phyloP scores from a whole-genome alignment of 2,113 vertebrate species.

The Datnioides undecimradiatus region DNA sequence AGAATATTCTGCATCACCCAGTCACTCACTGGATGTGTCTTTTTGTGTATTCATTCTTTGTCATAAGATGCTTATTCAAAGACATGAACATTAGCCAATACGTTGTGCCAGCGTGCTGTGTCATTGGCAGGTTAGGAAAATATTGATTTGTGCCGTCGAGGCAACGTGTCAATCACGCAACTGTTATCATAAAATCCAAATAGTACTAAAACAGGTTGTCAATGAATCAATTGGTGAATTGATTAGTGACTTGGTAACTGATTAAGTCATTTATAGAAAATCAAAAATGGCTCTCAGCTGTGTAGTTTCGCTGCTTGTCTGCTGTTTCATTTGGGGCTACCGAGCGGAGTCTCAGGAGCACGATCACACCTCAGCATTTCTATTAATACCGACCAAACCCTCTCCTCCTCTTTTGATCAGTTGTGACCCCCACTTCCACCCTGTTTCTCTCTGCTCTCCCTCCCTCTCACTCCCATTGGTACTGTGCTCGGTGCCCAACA shows the following conservation, averaged over 20 bases:
- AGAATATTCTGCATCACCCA: background rate
- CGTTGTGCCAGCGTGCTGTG: conserved; percentile 1
- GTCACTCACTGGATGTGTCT: background rate
- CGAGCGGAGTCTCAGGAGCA: no score
- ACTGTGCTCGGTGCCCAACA: no score
- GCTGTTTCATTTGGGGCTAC: no score
- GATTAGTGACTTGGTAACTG: background rate
- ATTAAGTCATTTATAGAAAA: background rate
- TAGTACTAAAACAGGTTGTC: background rate
- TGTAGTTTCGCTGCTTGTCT: no score
- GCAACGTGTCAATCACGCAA: conserved; percentile 23
- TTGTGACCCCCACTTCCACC: no score
- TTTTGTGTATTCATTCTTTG: background rate
- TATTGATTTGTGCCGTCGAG: conserved; percentile 4
- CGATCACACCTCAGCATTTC: no score
- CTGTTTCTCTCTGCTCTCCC: no score
- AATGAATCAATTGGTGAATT: background rate
- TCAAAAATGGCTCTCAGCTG: no score
- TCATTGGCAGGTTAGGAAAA: conserved; percentile 5
- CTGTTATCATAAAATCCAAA: background rate
- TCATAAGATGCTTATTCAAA: conserved; percentile 8
- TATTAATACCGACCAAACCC: no score
- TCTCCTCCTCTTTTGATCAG: no score
- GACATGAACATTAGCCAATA: background rate
- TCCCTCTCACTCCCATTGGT: no score